phyloP scores from a whole-genome alignment of 2,113 vertebrate genomes.

The Ornithorhynchus anatinus region DNA sequence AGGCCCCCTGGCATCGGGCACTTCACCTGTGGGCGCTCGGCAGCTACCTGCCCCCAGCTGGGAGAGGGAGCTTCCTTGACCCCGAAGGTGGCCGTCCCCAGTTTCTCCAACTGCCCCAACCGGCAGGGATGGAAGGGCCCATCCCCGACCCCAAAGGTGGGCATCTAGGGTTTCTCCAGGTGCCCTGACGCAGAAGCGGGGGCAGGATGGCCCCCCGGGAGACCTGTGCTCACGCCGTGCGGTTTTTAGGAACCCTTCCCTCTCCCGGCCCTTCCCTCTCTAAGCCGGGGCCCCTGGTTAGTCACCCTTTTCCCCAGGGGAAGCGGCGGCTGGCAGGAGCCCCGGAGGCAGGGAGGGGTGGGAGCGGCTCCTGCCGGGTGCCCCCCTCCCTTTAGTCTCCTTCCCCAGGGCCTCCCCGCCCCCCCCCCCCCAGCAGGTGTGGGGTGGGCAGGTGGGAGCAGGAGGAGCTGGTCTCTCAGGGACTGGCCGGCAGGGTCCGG shows the following conservation, averaged over 20 bases:
- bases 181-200: neutral
- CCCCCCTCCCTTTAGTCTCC: too few relatives aligned
- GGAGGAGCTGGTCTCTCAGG: neutral
- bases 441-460: neutral
- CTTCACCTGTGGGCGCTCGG: conserved; percentile 6
- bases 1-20: too few relatives aligned
- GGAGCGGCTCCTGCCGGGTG: too few relatives aligned
- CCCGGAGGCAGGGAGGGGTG: neutral
- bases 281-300: neutral
- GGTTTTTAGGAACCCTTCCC: neutral
- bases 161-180: neutral
- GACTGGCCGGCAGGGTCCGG: neutral
- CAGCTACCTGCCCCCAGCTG: neutral
- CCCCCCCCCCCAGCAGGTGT: neutral
- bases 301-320: neutral
- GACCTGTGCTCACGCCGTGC: neutral
- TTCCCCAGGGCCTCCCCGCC: neutral
- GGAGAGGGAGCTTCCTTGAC: too few relatives aligned
- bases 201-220: neutral
- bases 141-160: neutral
- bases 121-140: neutral
- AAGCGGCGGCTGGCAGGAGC: neutral
- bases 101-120: neutral
- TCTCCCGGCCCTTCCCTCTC: neutral
- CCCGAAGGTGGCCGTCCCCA: neutral